Evolutionary conservation across 2,113 vertebrate species (phyloP), one percentile per base, ranked within the genome.

Genomic region (Miniopterus natalensis): DNA sequence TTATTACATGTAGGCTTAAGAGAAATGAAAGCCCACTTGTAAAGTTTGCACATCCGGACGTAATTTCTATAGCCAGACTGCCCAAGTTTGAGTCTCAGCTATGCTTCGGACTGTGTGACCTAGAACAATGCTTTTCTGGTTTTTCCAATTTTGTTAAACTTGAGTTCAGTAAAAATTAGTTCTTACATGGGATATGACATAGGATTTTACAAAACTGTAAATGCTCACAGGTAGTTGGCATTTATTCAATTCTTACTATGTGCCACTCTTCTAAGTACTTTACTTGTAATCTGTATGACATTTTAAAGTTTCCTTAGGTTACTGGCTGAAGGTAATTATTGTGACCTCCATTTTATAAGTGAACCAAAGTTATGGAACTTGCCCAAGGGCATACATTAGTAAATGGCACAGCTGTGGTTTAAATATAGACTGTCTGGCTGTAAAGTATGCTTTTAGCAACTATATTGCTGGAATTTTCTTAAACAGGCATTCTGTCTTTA

Each of bases 301-400:
- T 74, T 68, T 84, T 53, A 53, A 87, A 94, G 23, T 94, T 92
- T 79, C 14, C 23, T 9, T 29, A 29, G 70, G 57, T 49, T 89
- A 61, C 14, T 31, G 1, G 11, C 20, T 45, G 6, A 10, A 42
- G 31, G 23, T 31, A 45, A 42, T 91, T 80, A 63, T 47, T 49
- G 8, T 42, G 71, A 42, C 59, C 7, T 2, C 3, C 11, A 21
- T 47, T 80, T 57, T 66, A 29, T 18, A 77, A 66, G 78, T 49
- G 15, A 63, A 20, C 10, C 7, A 49, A 68, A 17, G 7, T 49
- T 47, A 47, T 57, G 18, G 84, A 65, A 68, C 13, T 84, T 75
- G 10, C 25, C 31, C 51, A 92, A 29, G 40, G 8, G 29, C 11
- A 12, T 20, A 12, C 18, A 6, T 71, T 75, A 65, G 14, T 65